Conservation (phyloP, 2,888 invertebrate genomes). For the Oligia strigilis region DNA sequence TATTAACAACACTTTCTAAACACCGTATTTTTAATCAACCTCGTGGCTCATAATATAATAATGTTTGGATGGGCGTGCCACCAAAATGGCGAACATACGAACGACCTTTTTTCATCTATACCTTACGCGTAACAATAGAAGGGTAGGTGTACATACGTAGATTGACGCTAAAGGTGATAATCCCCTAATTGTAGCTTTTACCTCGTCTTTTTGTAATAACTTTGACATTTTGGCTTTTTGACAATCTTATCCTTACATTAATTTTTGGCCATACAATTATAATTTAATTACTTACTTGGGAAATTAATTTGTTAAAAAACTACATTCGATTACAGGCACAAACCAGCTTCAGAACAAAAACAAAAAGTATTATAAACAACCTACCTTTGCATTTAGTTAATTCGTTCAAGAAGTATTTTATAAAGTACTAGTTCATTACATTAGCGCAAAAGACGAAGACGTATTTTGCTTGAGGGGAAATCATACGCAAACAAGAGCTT, state of each 20-base stretch:
- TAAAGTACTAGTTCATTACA: constrained; percentile 9
- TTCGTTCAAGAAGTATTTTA: constrained; percentile 3
- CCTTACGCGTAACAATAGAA: constrained; percentile 73
- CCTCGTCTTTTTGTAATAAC: constrained; percentile 15
- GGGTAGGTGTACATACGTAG: constrained; percentile 52
- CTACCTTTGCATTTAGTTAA: not conserved
- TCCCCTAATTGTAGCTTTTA: constrained; percentile 30
- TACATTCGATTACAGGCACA: not conserved
- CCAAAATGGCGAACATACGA: constrained; percentile 74
- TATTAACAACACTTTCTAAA: constrained; percentile 16
- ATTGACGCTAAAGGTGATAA: constrained; percentile 38
- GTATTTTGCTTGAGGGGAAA: constrained; percentile 29
- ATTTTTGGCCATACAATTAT: not conserved
- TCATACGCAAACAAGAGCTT: constrained; percentile 15
- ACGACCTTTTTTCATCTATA: constrained; percentile 79
- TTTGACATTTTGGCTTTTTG: constrained; percentile 20
- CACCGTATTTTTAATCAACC: constrained; percentile 40
- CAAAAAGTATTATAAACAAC: not conserved
- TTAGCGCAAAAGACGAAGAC: constrained; percentile 1
- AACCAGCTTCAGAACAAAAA: not conserved
- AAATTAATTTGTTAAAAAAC: not conserved
- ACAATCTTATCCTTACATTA: not conserved
- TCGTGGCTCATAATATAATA: constrained; percentile 56
- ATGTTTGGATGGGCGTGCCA: constrained; percentile 69
- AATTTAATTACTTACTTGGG: not conserved